Base-by-base conservation (phyloP, 2,797 vertebrate species). In the Acrocephalus scirpaceus region DNA sequence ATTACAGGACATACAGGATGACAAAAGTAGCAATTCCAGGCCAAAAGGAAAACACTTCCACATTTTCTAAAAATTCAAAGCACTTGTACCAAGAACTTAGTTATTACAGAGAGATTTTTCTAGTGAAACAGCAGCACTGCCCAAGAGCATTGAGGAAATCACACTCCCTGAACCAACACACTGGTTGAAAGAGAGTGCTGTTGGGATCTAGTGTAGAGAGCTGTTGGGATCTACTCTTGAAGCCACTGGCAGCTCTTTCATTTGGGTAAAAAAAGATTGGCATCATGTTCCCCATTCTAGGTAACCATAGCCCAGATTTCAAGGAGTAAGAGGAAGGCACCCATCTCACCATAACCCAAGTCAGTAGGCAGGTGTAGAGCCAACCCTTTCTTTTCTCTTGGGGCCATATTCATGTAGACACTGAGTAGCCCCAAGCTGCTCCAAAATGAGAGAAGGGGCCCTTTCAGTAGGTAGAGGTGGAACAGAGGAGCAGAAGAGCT, bases 11-110 rank as follows among this genome's bases (percentile, higher is more conserved):
- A 84, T 56, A 56, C 9, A 73, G 29, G 23, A 89, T 78, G 30
- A 73, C 25, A 69, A 90, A 93, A 88, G 34, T 51, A 79, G 58
- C 29, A 26, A 82, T 93, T 83, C 58, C 32, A 90, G 61, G 25
- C 21, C 74, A 86, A 94, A 88, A 82, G 42, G 17, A 45, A 93
- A 96, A 72, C 8, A 58, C 64, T 73, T 64, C 48, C 30, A 81
- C 1, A 3, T 67, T 88, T 95, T 76, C 60, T 62, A 79, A 84
- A 76, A 89, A 45, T 40, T 75, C 81, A 80, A 94, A 69, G 27
- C 12, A 40, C 5, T 87, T 72, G 26, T 58, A 62, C 26, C 2
- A 5, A 75, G 54, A 93, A 57, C 11, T 79, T 82, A 70, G 42
- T 66, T 81, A 74, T 62, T 74, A 48, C 12, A 51, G 19, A 48